Percentiles rank a stretch among this genome's conserved stretches.
Evolutionary conservation across 2,888 invertebrate species (phyloP).

Genomic region (Auanema freiburgensis): DNA sequence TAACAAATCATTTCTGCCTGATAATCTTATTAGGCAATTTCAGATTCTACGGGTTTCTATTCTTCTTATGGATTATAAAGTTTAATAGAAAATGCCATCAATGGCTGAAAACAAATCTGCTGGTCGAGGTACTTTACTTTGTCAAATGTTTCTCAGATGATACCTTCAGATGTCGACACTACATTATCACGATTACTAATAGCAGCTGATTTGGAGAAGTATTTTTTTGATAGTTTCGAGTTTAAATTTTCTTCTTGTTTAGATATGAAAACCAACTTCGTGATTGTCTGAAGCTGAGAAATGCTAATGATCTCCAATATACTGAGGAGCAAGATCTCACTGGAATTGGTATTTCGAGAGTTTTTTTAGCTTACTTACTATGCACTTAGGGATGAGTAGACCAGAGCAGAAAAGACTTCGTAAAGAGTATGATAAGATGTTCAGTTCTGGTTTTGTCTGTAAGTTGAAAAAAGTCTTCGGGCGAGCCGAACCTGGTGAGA

Average conservation of each 20-base stretch:
- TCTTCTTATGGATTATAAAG: too few species aligned
- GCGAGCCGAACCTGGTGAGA: constrained; percentile 8
- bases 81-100: too few species aligned
- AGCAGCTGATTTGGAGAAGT: constrained; percentile 45
- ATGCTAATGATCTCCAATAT: constrained; percentile 69
- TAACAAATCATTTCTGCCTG: too few species aligned
- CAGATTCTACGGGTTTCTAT: too few species aligned
- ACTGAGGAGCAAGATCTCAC: constrained; percentile 87
- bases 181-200: constrained; percentile 14
- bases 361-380: background rate
- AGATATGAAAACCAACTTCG: constrained; percentile 55
- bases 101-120: too few species aligned
- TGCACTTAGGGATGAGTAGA: constrained; percentile 53
- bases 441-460: constrained; percentile 50
- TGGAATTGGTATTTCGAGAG: constrained; percentile 88
- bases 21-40: too few species aligned
- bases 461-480: constrained; percentile 47
- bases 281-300: constrained; percentile 53
- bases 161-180: too few species aligned
- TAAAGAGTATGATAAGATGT: constrained; percentile 89
- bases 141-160: too few species aligned
- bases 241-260: constrained; percentile 19
- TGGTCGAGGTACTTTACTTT: too few species aligned
- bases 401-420: constrained; percentile 89
- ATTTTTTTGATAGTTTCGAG: constrained; percentile 14